Evolutionary conservation across 23 tunicate species (phyloP).

Genomic region (Styela clava): DNA sequence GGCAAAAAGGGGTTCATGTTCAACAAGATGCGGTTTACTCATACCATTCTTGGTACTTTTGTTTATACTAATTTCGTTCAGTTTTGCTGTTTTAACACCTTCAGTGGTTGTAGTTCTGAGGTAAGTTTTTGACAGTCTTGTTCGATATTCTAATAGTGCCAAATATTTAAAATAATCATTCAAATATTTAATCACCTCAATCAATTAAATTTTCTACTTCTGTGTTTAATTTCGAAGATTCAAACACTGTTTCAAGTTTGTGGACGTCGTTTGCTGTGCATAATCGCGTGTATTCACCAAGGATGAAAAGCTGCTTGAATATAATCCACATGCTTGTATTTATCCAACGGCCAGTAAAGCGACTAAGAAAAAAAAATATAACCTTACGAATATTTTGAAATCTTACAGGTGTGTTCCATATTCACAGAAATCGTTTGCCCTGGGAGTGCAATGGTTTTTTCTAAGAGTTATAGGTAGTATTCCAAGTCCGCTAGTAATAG

Average conservation of each 20-base stretch:
- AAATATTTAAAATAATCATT: no score
- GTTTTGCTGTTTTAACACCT: conserved; percentile 3
- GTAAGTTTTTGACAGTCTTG: conserved; percentile 1
- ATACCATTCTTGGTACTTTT: conserved; percentile 3
- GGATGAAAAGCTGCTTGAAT: no score
- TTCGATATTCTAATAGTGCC: no score
- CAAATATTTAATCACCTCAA: no score
- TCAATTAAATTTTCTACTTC: no score
- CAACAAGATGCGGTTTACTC: background rate
- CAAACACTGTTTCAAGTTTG: no score
- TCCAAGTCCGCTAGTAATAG: conserved; percentile 7
- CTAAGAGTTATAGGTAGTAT: conserved; percentile 9
- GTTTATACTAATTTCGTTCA: background rate
- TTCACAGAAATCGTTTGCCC: conserved; percentile 3
- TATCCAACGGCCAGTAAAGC: no score
- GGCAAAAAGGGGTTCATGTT: background rate
- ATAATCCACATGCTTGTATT: no score
- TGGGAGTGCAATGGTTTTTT: conserved; percentile 13
- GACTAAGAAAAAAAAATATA: no score
- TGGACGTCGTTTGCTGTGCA: background rate
- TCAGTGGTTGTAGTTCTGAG: conserved; percentile 11
- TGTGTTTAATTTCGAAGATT: no score
- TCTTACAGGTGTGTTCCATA: conserved; percentile 5
- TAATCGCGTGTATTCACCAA: no score
- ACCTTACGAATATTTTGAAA: no score